A percentile compares a stretch with the other conserved stretches of the same genome.
Conservation (phyloP, 2,888 invertebrate species). For the Loripinus fragilis region DNA sequence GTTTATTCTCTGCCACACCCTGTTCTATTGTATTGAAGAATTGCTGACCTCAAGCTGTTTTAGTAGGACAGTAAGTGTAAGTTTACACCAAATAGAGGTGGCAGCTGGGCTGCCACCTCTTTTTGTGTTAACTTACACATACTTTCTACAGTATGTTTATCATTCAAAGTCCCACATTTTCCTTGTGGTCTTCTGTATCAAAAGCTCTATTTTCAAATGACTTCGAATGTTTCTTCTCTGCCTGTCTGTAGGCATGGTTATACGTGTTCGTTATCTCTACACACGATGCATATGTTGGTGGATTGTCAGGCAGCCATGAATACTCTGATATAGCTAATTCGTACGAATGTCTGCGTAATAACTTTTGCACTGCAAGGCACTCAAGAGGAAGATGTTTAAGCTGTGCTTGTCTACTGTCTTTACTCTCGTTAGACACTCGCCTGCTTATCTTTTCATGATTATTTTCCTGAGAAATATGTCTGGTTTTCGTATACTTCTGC, state of each 20-base stretch:
- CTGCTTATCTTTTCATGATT: not conserved
- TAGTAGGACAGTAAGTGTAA: no score
- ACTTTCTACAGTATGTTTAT: no score
- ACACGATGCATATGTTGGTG: constrained; percentile 40
- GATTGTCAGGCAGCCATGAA: constrained; percentile 49
- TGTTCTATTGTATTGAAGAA: no score
- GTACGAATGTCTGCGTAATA: constrained; percentile 54
- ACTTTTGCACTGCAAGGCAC: constrained; percentile 49
- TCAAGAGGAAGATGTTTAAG: constrained; percentile 41
- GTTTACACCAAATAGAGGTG: no score
- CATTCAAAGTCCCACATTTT: not conserved
- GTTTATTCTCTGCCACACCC: not conserved
- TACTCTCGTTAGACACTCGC: not conserved
- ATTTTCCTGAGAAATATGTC: not conserved
- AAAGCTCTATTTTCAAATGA: constrained; percentile 52
- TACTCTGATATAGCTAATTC: constrained; percentile 53
- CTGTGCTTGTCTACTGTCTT: not conserved
- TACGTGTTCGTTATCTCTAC: constrained; percentile 36
- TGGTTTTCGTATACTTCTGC: constrained; percentile 7
- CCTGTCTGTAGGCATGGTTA: constrained; percentile 13
- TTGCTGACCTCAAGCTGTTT: no score
- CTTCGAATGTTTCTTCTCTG: not conserved
- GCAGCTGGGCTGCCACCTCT: no score
- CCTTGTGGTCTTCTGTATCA: constrained; percentile 36
- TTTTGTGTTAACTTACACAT: no score